Base-by-base conservation (phyloP, 1,140 invertebrate species). In the Drosophila equinoxialis region DNA sequence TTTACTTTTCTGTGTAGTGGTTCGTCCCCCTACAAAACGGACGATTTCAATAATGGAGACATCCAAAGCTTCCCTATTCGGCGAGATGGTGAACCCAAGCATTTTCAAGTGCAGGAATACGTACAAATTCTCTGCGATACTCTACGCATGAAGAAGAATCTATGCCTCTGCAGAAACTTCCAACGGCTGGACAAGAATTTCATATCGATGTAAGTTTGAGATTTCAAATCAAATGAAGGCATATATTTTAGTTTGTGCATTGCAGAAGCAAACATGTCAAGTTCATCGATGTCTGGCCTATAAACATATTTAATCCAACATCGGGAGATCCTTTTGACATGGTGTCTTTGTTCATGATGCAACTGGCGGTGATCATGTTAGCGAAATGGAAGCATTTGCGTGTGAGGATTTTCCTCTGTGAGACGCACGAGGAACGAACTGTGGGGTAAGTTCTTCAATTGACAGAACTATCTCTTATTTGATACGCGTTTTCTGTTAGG, bases 261-360 rank as follows among this genome's bases (percentile, higher is more conserved):
- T 92, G 10, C 64, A 94, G 94, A 69, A 94, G 93, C 75, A 93
- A 93, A 41, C 93, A 93, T 63, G 93, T 95, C 20, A 95, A 95
- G 75, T 98, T 96, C 92, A 98, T 99, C 67, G 99, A 99, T 93
- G 98, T 99, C 11, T 99, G 98, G 98, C 97, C 98, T 8, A 95
- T 98, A 0, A 98, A 99, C 90, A 95, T 98, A 71, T 95, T 98
- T 71, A 94, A 95, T 79, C 96, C 97, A 6, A 94, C 94, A 1
- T 94, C 95, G 77, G 94, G 95, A 67, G 95, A 97, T 90, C 94
- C 95, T 3, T 97, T 97, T 92, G 96, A 97, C 65, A 96, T 96
- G 80, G 97, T 96, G 45, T 98, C 95, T 75, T 93, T 99, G 59
- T 99, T 99, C 92, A 96, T 99, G 94, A 95, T 99, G 83, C 99